Percentiles rank a stretch among this genome's conserved stretches.
phyloP scores from a whole-genome alignment of 2,113 vertebrate species.

The Archocentrus centrarchus region DNA sequence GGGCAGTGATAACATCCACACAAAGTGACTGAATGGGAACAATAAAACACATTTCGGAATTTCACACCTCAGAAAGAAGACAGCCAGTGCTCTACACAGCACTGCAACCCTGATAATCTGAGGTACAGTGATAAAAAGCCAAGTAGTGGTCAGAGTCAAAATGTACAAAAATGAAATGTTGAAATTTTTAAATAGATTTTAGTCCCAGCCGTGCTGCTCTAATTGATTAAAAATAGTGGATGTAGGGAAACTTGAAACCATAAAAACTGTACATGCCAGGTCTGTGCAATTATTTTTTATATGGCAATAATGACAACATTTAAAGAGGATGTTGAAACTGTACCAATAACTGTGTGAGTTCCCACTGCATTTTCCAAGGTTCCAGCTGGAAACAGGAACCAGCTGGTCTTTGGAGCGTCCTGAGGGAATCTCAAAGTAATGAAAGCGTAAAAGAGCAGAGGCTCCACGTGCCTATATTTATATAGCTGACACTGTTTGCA shows the following conservation, averaged over 20 bases:
- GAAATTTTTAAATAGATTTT: neutral
- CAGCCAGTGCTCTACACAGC: neutral
- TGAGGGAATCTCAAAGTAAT: neutral
- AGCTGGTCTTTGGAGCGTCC: neutral
- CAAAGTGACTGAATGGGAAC: slow-evolving; percentile 39
- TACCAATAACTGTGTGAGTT: neutral
- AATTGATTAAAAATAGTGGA: neutral
- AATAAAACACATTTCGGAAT: slow-evolving; percentile 37
- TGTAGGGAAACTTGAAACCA: neutral
- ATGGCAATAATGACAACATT: neutral
- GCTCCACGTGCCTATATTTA: neutral
- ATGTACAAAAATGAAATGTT: neutral
- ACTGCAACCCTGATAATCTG: slow-evolving; percentile 8
- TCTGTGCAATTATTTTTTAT: neutral
- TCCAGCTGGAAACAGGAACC: slow-evolving; percentile 5
- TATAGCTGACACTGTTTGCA: neutral
- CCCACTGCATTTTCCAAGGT: slow-evolving; percentile 8
- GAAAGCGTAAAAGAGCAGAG: neutral
- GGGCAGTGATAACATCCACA: slow-evolving; percentile 23
- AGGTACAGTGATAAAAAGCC: slow-evolving; percentile 13
- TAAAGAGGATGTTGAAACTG: neutral
- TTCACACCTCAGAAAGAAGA: neutral
- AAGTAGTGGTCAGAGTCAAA: neutral
- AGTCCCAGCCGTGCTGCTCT: neutral
- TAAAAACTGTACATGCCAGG: neutral